Evolutionary conservation across 2,888 invertebrate genomes (phyloP), one percentile per base, ranked within the genome.

Genomic region (Minunthozetes semirufus): DNA sequence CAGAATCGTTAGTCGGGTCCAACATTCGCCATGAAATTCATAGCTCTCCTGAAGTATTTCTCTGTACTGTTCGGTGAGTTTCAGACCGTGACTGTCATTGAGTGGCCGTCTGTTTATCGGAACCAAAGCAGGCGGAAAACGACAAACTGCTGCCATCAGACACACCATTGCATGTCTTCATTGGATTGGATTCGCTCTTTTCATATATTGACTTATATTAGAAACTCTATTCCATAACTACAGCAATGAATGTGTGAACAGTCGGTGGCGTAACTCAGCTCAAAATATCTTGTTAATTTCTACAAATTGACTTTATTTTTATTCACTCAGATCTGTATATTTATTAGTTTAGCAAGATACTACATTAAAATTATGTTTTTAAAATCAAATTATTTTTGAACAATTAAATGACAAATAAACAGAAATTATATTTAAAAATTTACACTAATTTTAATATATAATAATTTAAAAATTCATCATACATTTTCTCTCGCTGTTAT

Each of bases 121-220:
- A 38, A 46, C 22, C 42, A 42, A 68, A 68, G 68, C 68, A 68
- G 68, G 68, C 68, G 68, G 68, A 68, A 68, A 68, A 68, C 68
- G 38, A 68, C 68, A 68, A 68, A 68, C 38, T 68, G 63, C 63
- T 33, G 63, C 27, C 33, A 42, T 38, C 15, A 66, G 13, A 68
- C 42, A 68, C 42, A 42, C 63, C 63, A 63, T 17, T 27, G 33
- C 15, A 68, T 68, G 46, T 68, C 68, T 68, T 68, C 68, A 68
- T 68, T 38, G 17, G 17, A 68, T 68, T 68, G n/a, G 68, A 68
- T 68, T n/a, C 68, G 68, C 68, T 68, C 22, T 38, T 42, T 42
- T 66, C 19, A 33, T 38, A 66, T 42, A 8, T 27, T n/a, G 68
- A 68, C 42, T 68, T 68, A 38, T 38, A 68, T 38, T 42, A 42